These are phyloP conservation scores for Bovichtus diacanthus DNA, from an alignment of 2,797 vertebrate species.

Conservation along the genomic window DNA sequence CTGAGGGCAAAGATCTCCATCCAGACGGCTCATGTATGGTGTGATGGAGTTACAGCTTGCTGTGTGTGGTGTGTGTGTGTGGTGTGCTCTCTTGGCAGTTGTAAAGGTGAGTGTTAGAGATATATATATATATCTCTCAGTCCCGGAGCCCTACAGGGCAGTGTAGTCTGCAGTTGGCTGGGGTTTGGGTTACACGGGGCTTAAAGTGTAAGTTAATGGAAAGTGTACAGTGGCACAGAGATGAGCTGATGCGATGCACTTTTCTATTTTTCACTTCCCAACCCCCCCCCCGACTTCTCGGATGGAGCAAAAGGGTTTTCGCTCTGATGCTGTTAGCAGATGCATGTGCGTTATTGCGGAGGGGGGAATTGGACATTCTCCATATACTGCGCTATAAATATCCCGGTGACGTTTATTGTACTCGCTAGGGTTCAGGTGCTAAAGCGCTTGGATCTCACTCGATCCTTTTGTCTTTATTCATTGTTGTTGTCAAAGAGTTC, in stretches of 20 bases:
- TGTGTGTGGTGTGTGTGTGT: slow-evolving; percentile 24
- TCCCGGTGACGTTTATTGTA: slow-evolving; percentile 94
- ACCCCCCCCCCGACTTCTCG: slow-evolving; percentile 28
- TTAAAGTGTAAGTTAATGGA: slow-evolving; percentile 81
- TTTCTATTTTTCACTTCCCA: slow-evolving; percentile 87
- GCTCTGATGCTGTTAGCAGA: slow-evolving; percentile 94
- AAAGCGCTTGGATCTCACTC: slow-evolving; percentile 92
- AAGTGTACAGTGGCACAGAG: slow-evolving; percentile 71
- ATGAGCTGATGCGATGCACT: slow-evolving; percentile 73
- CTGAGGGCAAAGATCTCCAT: background rate
- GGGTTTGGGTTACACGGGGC: slow-evolving; percentile 71
- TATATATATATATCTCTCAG: background rate
- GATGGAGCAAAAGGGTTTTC: slow-evolving; percentile 50
- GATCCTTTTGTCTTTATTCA: slow-evolving; percentile 67
- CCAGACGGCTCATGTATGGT: background rate
- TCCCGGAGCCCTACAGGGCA: slow-evolving; percentile 37
- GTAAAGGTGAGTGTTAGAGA: slow-evolving; percentile 58
- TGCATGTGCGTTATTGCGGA: slow-evolving; percentile 90
- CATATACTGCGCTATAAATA: slow-evolving; percentile 95
- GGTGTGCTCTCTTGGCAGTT: slow-evolving; percentile 33
- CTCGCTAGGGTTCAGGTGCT: slow-evolving; percentile 96
- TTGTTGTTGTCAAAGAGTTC: slow-evolving; percentile 47
- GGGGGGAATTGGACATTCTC: slow-evolving; percentile 93
- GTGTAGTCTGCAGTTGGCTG: slow-evolving; percentile 51
- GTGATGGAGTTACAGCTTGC: slow-evolving; percentile 35